A percentile compares a stretch with the other conserved stretches of the same genome.
phyloP scores from a whole-genome alignment of 2,113 vertebrate genomes.

The Solea solea region DNA sequence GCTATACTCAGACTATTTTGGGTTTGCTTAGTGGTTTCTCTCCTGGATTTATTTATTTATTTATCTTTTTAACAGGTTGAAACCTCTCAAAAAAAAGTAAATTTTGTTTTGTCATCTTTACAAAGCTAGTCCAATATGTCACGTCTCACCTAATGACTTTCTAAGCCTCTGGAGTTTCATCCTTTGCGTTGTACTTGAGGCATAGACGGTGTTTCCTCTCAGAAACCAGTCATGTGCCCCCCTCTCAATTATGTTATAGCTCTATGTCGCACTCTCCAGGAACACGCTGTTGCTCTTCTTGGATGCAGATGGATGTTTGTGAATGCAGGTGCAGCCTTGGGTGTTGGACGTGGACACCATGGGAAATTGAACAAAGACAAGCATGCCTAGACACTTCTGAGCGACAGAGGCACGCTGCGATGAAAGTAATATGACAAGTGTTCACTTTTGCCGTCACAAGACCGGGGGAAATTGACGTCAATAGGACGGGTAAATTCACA shows the following conservation, averaged over 20 bases:
- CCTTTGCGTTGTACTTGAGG: constrained; percentile 17
- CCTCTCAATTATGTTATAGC: not conserved
- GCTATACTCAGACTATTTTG: constrained; percentile 53
- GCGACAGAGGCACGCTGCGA: constrained; percentile 51
- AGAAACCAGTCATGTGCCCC: constrained; percentile 20
- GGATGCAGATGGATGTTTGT: constrained; percentile 24
- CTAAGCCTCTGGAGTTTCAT: constrained; percentile 23
- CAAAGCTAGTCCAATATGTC: constrained; percentile 23
- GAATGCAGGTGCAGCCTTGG: constrained; percentile 33
- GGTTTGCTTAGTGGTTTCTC: constrained; percentile 36
- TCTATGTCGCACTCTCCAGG: not conserved
- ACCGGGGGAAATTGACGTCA: constrained; percentile 49
- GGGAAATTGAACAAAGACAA: constrained; percentile 38
- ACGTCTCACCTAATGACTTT: constrained; percentile 17
- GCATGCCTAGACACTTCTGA: constrained; percentile 33
- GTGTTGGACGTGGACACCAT: constrained; percentile 13
- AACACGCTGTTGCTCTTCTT: not conserved
- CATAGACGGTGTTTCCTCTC: constrained; percentile 21
- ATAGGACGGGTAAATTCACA: constrained; percentile 69
- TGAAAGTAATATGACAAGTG: constrained; percentile 72
- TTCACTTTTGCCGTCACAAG: constrained; percentile 61
- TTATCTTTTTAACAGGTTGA: constrained; percentile 11
- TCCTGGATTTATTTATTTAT: constrained; percentile 7
- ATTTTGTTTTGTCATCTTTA: constrained; percentile 15
- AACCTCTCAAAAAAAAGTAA: not conserved